These are phyloP conservation scores for Dyspetes luteomarginatus DNA, from an alignment of 2,888 invertebrate species.

Conservation along the genomic window DNA sequence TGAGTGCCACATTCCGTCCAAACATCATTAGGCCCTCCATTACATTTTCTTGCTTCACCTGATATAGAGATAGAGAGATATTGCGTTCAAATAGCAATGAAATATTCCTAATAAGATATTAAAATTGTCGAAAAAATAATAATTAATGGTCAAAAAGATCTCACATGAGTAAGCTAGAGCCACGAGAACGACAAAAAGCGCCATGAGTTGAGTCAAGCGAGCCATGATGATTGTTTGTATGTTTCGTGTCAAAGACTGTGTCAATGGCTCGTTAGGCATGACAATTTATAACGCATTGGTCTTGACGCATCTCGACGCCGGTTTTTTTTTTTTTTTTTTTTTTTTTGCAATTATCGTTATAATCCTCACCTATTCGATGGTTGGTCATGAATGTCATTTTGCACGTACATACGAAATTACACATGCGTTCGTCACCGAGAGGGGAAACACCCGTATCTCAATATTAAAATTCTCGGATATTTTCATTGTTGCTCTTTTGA, in stretches of 20 bases:
- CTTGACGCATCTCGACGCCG: neutral
- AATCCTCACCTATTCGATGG: neutral
- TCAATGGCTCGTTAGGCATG: neutral
- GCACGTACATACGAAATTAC: no score
- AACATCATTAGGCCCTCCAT: conserved; percentile 1
- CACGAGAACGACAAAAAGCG: neutral
- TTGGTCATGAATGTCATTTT: no score
- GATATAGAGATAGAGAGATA: neutral
- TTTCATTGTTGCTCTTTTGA: no score
- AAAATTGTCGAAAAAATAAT: neutral
- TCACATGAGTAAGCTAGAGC: neutral
- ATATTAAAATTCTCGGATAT: no score
- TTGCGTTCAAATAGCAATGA: neutral
- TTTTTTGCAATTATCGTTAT: neutral
- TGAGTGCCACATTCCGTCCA: conserved; percentile 24
- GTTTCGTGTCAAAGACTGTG: neutral
- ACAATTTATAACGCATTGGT: neutral
- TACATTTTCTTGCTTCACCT: conserved; percentile 7
- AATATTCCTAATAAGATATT: neutral
- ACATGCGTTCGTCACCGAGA: no score
- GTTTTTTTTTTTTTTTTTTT: neutral
- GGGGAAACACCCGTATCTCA: no score
- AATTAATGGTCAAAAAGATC: neutral
- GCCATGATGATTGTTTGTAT: conserved; percentile 6
- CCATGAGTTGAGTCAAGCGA: neutral